Conservation (phyloP, 2,797 vertebrate genomes). For the Acanthornis magna region DNA sequence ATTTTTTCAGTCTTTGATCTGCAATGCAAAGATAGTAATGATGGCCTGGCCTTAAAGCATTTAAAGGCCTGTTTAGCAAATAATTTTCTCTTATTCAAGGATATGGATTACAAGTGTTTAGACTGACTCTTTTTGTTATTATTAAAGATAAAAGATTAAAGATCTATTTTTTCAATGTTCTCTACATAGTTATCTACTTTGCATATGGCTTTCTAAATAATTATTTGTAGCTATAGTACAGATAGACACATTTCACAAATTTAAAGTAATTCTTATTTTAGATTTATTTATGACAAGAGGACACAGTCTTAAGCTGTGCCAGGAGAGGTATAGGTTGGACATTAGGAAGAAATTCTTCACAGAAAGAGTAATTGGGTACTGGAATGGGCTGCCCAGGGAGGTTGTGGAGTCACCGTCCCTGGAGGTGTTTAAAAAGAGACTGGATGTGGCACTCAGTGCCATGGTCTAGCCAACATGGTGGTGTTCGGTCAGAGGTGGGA, state of each 20-base stretch:
- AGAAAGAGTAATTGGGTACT: background rate
- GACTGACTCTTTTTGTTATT: background rate
- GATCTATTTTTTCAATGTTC: background rate
- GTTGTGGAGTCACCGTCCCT: too few relatives aligned
- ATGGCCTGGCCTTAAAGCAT: conserved; percentile 28
- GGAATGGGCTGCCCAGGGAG: background rate
- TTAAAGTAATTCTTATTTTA: background rate
- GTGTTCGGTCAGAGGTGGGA: background rate
- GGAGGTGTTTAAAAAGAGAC: background rate
- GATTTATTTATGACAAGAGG: background rate
- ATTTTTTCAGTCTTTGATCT: conserved; percentile 33
- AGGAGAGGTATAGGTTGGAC: background rate
- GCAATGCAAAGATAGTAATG: conserved; percentile 12
- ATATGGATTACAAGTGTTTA: conserved; percentile 50
- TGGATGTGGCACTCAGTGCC: background rate
- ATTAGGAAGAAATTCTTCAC: background rate
- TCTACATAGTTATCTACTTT: background rate
- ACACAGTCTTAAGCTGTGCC: background rate
- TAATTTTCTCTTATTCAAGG: conserved; percentile 20
- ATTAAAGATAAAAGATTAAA: background rate
- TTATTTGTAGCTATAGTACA: background rate
- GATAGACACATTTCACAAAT: background rate
- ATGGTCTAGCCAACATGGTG: background rate
- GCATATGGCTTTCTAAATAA: background rate
- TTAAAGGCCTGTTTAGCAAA: conserved; percentile 22